Percentiles rank a stretch among this genome's conserved stretches.
phyloP scores from a whole-genome alignment of 2,888 invertebrate genomes.

The Eulithis testata region DNA sequence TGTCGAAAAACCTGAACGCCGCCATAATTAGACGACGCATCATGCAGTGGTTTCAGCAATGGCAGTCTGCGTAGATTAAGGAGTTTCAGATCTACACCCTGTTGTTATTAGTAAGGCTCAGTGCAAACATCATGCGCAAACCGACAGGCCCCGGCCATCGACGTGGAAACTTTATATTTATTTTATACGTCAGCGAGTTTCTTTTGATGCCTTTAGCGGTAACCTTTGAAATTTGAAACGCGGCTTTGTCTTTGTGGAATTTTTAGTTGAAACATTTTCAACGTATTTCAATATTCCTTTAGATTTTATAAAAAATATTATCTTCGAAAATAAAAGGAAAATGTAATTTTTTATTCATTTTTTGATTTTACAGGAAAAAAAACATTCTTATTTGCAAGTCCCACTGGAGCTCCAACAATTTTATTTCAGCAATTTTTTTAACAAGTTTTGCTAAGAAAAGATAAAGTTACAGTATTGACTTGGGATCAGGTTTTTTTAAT shows the following conservation, averaged over 20 bases:
- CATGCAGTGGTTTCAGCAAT: too few species aligned
- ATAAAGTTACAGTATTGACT: too few species aligned
- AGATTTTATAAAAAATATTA: not conserved
- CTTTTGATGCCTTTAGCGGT: conserved; percentile 25
- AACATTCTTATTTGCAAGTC: too few species aligned
- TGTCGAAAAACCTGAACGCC: too few species aligned
- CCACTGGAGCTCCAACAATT: too few species aligned
- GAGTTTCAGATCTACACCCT: conserved; percentile 8
- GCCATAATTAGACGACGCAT: too few species aligned
- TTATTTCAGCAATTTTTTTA: too few species aligned
- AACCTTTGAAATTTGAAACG: conserved; percentile 1
- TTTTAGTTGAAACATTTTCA: not conserved
- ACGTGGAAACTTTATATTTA: conserved; percentile 35
- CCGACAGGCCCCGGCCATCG: conserved; percentile 36
- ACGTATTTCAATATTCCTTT: conserved; percentile 3
- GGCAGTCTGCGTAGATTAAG: not conserved
- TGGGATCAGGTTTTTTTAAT: too few species aligned
- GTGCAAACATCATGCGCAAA: conserved; percentile 60
- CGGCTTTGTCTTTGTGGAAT: conserved; percentile 13
- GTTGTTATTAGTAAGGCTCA: conserved; percentile 3
- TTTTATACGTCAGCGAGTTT: conserved; percentile 27
- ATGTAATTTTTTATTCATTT: too few species aligned
- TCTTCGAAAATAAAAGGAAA: not conserved
- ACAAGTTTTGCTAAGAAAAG: too few species aligned
- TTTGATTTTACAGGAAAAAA: too few species aligned